A percentile compares a stretch with the other conserved stretches of the same genome.
Evolutionary conservation across 2,113 vertebrate species (phyloP).

Genomic region (Hyperoodon ampullatus): DNA sequence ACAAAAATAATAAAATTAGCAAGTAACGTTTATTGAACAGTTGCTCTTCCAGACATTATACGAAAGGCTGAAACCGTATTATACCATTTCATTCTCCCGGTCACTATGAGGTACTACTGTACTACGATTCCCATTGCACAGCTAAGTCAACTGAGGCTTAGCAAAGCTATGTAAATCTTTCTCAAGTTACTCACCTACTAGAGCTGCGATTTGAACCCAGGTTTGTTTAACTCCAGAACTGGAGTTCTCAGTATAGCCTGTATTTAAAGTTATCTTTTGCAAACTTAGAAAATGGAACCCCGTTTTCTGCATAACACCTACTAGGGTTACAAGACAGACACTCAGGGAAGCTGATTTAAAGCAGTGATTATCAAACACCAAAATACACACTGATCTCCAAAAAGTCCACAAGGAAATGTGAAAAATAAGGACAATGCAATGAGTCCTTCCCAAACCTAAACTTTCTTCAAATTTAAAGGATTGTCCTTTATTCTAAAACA

Average conservation of each 20-base stretch:
- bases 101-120: neutral
- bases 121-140: neutral
- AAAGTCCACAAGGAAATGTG: neutral
- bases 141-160: neutral
- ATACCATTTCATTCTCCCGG: neutral
- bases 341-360: slow-evolving; percentile 24
- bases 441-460: neutral
- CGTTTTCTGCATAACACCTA: neutral
- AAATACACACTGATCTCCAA: neutral
- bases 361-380: neutral
- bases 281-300: neutral
- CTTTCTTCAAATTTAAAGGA: slow-evolving; percentile 4
- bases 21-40: neutral
- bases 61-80: neutral
- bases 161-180: neutral
- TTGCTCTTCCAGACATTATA: neutral
- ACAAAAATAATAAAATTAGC: slow-evolving; percentile 2
- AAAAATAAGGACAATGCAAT: neutral
- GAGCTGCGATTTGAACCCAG: neutral
- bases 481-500: neutral
- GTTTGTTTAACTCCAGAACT: neutral
- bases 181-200: neutral
- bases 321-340: neutral
- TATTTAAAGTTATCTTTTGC: neutral
- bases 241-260: neutral